Percentiles rank a stretch among this genome's conserved stretches.
Evolutionary conservation across 2,797 vertebrate genomes (phyloP).

Genomic region (Rhodeus uyekii): DNA sequence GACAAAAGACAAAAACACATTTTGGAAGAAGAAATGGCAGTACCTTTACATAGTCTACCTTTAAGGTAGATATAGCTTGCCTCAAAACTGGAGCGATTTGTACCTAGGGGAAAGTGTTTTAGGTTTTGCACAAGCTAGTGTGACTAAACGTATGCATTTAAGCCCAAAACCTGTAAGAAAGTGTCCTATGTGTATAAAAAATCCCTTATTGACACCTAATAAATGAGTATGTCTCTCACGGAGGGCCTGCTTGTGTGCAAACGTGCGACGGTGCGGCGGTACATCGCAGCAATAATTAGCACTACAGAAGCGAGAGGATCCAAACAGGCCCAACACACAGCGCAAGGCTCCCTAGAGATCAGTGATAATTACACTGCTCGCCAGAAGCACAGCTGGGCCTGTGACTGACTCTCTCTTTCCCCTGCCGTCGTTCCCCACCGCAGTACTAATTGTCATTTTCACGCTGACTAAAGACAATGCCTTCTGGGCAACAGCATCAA

Average conservation of each 20-base stretch:
- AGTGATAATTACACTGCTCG: slow-evolving; percentile 56
- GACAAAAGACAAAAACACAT: neutral
- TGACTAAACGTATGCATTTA: neutral
- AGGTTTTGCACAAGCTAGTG: neutral
- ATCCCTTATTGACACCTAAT: slow-evolving; percentile 47
- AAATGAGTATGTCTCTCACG: slow-evolving; percentile 47
- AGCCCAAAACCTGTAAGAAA: neutral
- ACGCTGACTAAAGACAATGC: slow-evolving; percentile 55
- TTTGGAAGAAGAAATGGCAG: neutral
- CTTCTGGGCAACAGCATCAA: slow-evolving; percentile 46
- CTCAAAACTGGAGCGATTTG: neutral
- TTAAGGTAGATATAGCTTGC: neutral
- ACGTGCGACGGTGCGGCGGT: slow-evolving; percentile 29
- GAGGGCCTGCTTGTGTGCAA: slow-evolving; percentile 31
- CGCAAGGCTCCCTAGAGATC: slow-evolving; percentile 53
- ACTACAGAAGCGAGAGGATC: slow-evolving; percentile 51
- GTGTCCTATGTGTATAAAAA: slow-evolving; percentile 13
- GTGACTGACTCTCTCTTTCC: slow-evolving; percentile 32
- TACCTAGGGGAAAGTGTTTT: neutral
- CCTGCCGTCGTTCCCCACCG: slow-evolving; percentile 12
- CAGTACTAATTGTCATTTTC: slow-evolving; percentile 55
- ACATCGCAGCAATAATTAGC: slow-evolving; percentile 56
- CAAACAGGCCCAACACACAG: slow-evolving; percentile 56
- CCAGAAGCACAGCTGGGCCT: slow-evolving; percentile 55
- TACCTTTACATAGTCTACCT: too few relatives aligned